A percentile compares a stretch with the other conserved stretches of the same genome.
Conservation (phyloP, 2,113 vertebrate genomes). For the Gopherus flavomarginatus region DNA sequence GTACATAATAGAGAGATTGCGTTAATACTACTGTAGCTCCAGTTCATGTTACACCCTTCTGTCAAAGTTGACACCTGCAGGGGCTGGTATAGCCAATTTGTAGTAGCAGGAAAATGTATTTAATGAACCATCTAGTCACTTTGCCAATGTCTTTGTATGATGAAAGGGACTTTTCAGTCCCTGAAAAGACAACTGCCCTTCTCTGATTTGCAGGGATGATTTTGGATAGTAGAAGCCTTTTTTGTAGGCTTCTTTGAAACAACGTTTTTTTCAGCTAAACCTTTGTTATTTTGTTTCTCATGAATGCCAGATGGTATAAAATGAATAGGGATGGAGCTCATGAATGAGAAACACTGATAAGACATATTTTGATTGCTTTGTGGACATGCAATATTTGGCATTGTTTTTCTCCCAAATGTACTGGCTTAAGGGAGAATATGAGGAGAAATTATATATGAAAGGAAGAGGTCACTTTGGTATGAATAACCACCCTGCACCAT, state of each 20-base stretch:
- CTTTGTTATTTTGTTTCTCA: not conserved
- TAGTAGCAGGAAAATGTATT: not conserved
- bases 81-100: not conserved
- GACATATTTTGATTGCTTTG: not conserved
- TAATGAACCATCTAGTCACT: not conserved
- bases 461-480: not conserved
- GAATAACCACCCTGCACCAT: too few species aligned
- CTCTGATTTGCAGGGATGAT: accelerated
- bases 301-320: not conserved
- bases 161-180: not conserved
- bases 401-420: not conserved
- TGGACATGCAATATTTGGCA: not conserved
- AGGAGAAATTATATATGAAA: not conserved
- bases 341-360: not conserved
- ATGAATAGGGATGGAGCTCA: accelerated
- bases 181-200: accelerated
- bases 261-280: not conserved
- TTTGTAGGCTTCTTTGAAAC: not conserved
- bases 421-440: not conserved
- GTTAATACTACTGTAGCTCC: not conserved
- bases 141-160: not conserved
- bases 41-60: not conserved
- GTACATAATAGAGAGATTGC: not conserved
- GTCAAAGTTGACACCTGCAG: accelerated
- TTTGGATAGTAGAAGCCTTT: not conserved